Base-by-base conservation (phyloP, 1,140 invertebrate species). In the Drosophila lini region DNA sequence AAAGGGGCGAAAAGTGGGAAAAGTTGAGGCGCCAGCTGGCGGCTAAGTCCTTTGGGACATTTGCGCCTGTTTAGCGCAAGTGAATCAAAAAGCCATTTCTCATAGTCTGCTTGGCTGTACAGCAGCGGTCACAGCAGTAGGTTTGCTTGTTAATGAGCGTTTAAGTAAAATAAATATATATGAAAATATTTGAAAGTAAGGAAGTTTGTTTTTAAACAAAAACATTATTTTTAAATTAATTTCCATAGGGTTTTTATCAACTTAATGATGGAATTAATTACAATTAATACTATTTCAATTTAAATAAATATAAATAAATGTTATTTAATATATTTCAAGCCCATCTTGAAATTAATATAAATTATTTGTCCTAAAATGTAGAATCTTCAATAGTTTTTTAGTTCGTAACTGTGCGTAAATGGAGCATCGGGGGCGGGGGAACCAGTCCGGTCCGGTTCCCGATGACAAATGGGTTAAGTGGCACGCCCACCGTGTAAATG, bases 41-140 rank as follows among this genome's bases (percentile, higher is more conserved):
- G 52, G 58, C 32, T 11, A 58, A 61, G 56, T 74, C 78, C 78
- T 85, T 85, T 69, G 81, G 75, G 82, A 81, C 64, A 70, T 78
- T 77, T 78, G 74, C 57, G 75, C 74, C 74, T 81, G 61, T 47
- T 67, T 75, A 60, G 45, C 64, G 57, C 74, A 82, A 86, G 83
- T 86, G 82, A 88, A 86, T 86, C 83, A 86, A 86, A 86, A 86
- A 86, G 83, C 88, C 76, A 86, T 86, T 86, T 88, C 68, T 88
- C 65, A 70, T 42, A 67, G 75, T 57, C 32, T 19, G 22, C 19
- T 73, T 52, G 52, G 36, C 38, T 62, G 25, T 19, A 64, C 56
- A 64, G 38, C 11, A 7, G 0, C 0, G 28, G 22, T 22, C 22
- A 22, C 22, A 22, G 22, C 22, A 22, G 2, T 22, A 22, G 22